These are phyloP conservation scores for Sycophila sp. DNA, from an alignment of 1,140 invertebrate genomes.

Conservation along the genomic window DNA sequence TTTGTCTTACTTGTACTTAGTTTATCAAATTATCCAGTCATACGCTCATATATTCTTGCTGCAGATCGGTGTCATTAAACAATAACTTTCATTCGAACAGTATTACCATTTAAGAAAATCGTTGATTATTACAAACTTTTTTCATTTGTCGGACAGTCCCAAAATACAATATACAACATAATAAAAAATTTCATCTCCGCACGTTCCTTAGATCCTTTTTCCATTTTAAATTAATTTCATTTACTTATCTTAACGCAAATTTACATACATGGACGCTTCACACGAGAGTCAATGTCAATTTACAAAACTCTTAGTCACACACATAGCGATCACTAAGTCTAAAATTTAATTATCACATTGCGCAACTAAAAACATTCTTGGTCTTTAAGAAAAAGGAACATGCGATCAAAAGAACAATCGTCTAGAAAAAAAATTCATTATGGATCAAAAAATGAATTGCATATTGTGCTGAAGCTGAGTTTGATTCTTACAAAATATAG, in stretches of 20 bases:
- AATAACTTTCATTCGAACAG: constrained; percentile 55
- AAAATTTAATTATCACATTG: constrained; percentile 38
- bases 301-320: constrained; percentile 37
- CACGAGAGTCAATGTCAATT: constrained; percentile 29
- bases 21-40: constrained; percentile 70
- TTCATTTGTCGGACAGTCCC: constrained; percentile 60
- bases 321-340: constrained; percentile 30
- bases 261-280: constrained; percentile 26
- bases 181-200: constrained; percentile 26
- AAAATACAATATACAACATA: constrained; percentile 43
- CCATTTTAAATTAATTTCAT: constrained; percentile 14
- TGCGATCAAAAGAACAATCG: constrained; percentile 18
- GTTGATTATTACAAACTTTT: constrained; percentile 56
- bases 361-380: constrained; percentile 32
- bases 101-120: constrained; percentile 58
- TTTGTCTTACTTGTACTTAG: constrained; percentile 70
- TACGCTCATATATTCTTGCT: constrained; percentile 65
- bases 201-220: constrained; percentile 28
- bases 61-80: constrained; percentile 54
- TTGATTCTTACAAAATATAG: constrained; percentile 51
- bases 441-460: constrained; percentile 27
- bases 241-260: constrained; percentile 18
- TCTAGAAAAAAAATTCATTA: constrained; percentile 5
- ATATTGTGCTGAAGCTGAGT: constrained; percentile 37
- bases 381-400: constrained; percentile 33